These are phyloP conservation scores for Lethocerus indicus DNA, from an alignment of 1,140 invertebrate species.

Conservation along the genomic window DNA sequence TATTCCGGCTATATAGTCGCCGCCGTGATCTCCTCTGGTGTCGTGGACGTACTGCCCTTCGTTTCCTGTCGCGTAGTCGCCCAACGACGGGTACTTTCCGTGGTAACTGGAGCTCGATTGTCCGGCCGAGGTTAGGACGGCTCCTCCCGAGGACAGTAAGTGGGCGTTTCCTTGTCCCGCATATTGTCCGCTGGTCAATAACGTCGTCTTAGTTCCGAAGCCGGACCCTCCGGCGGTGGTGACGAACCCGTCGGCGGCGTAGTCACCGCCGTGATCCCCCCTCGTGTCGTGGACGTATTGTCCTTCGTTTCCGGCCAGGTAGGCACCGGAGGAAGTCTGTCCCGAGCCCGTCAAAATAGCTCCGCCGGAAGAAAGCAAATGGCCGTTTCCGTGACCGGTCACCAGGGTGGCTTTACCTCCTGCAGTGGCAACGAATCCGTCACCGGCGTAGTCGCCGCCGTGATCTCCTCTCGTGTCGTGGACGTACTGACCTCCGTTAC, in stretches of 20 bases:
- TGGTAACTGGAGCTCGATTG: too few relatives aligned
- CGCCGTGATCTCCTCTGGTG: constrained; percentile 19
- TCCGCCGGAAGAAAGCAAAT: not conserved
- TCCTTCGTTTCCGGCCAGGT: constrained; percentile 9
- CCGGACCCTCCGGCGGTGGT: too few relatives aligned
- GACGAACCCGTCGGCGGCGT: not conserved
- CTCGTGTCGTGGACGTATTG: constrained; percentile 9
- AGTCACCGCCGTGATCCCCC: constrained; percentile 17
- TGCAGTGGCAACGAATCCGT: too few relatives aligned
- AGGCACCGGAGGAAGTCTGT: too few relatives aligned
- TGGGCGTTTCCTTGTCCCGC: too few relatives aligned
- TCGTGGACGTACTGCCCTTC: constrained; percentile 23
- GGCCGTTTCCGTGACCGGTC: too few relatives aligned
- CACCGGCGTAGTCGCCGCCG: constrained; percentile 3
- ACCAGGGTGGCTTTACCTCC: too few relatives aligned
- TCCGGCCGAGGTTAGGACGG: too few relatives aligned
- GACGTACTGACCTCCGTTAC: constrained; percentile 13
- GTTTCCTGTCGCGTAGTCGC: not conserved
- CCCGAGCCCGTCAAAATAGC: not conserved
- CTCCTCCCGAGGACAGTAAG: too few relatives aligned
- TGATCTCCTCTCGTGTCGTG: constrained; percentile 5
- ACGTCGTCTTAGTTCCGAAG: too few relatives aligned
- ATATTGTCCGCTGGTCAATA: too few relatives aligned
- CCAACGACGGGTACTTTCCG: too few relatives aligned
- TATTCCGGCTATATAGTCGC: constrained; percentile 19